A percentile compares a stretch with the other conserved stretches of the same genome.
Conservation (phyloP, 2,113 vertebrate species). For the Poeciliopsis retropinna region DNA sequence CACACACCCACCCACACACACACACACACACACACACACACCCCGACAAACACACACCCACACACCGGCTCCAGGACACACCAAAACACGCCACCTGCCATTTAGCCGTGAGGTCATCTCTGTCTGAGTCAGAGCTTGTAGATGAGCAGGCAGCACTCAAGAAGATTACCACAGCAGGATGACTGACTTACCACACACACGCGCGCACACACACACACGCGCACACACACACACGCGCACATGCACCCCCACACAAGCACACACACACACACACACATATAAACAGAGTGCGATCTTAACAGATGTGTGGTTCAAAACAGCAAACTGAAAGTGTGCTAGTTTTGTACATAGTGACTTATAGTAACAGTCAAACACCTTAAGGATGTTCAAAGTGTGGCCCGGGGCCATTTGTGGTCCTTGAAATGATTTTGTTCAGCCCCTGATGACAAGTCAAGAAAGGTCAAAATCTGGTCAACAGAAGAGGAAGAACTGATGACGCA, state of each 20-base stretch:
- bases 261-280: constrained; percentile 9
- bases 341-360: background rate
- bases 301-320: no score
- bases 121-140: constrained; percentile 59
- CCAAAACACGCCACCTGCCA: constrained; percentile 30
- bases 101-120: constrained; percentile 58
- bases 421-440: no score
- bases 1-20: constrained; percentile 1
- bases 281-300: background rate
- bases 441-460: no score
- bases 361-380: no score
- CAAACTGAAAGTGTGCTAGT: background rate
- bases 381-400: no score
- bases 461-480: no score
- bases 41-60: constrained; percentile 5
- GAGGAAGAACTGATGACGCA: no score
- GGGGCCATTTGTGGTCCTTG: no score
- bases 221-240: constrained; percentile 9
- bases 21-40: background rate
- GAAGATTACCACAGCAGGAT: constrained; percentile 44
- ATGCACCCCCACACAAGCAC: constrained; percentile 11
- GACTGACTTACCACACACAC: constrained; percentile 41
- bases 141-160: constrained; percentile 51
- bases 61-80: constrained; percentile 20
- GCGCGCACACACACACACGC: constrained; percentile 19